A percentile compares a stretch with the other conserved stretches of the same genome.
Conservation (phyloP, 2,797 vertebrate species). For the Mallotus villosus region DNA sequence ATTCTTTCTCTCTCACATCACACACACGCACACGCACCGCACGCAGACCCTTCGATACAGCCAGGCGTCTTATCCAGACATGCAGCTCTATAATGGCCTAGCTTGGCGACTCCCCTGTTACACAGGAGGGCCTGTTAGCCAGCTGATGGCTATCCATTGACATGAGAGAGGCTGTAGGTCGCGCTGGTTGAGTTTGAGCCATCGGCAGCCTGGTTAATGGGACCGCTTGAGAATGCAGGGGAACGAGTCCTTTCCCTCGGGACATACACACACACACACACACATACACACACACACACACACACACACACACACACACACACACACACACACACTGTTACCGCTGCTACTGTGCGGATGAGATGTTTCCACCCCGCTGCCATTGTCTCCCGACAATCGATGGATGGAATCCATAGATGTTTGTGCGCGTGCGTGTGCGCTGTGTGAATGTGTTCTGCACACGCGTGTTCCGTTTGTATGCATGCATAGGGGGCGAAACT, state of each 20-base stretch:
- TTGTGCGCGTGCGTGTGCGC: conserved; percentile 9
- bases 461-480: conserved; percentile 7
- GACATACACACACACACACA: conserved; percentile 10
- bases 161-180: conserved; percentile 39
- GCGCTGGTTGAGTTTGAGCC: conserved; percentile 35
- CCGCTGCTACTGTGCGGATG: conserved; percentile 23
- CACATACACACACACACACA: not conserved
- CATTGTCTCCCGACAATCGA: not conserved
- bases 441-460: not conserved
- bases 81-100: conserved; percentile 50
- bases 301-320: conserved; percentile 11
- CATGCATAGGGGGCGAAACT: not conserved
- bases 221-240: conserved; percentile 37
- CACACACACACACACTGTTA: not conserved
- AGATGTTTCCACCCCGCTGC: conserved; percentile 18
- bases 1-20: too few relatives aligned
- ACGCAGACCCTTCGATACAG: not conserved
- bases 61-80: conserved; percentile 28
- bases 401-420: not conserved
- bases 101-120: conserved; percentile 36
- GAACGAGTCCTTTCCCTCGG: conserved; percentile 16
- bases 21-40: conserved; percentile 26
- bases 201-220: conserved; percentile 43
- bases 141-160: conserved; percentile 54
- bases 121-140: conserved; percentile 24